phyloP scores from a whole-genome alignment of 2,888 invertebrate genomes.

The Melanostoma mellinum region DNA sequence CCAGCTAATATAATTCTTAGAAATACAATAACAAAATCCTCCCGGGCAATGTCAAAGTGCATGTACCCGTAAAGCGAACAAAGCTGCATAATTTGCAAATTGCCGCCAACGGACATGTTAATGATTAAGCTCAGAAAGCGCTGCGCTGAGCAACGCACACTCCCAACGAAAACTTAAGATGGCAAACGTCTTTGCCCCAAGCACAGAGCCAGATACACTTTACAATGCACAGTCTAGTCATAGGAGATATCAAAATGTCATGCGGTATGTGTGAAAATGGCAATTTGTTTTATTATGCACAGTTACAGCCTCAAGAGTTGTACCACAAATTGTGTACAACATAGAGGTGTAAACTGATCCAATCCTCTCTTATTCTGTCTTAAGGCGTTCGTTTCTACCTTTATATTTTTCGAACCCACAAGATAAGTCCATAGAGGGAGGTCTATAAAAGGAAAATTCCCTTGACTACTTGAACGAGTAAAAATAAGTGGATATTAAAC shows the following conservation, averaged over 20 bases:
- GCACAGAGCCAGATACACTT: background rate
- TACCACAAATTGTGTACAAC: no score
- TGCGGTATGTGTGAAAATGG: slow-evolving; percentile 14
- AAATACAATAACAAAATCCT: slow-evolving; percentile 32
- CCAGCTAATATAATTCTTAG: no score
- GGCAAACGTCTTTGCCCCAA: slow-evolving; percentile 20
- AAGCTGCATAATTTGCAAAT: slow-evolving; percentile 33
- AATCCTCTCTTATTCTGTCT: no score
- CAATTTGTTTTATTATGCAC: background rate
- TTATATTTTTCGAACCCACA: no score
- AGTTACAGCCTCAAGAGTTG: no score
- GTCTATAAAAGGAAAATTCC: slow-evolving; percentile 17
- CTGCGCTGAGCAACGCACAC: slow-evolving; percentile 47
- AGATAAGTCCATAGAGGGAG: background rate
- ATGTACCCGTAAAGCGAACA: slow-evolving; percentile 48
- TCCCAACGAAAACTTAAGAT: slow-evolving; percentile 15
- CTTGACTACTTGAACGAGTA: background rate
- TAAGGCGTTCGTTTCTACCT: no score
- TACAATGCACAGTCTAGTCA: background rate
- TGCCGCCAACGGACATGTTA: slow-evolving; percentile 50
- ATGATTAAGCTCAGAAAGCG: slow-evolving; percentile 50
- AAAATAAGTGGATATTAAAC: slow-evolving; percentile 16
- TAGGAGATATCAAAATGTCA: slow-evolving; percentile 7
- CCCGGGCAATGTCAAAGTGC: slow-evolving; percentile 40
- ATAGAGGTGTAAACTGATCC: no score